Evolutionary conservation across 2,797 vertebrate species (phyloP).

Genomic region (Caiman crocodilus): DNA sequence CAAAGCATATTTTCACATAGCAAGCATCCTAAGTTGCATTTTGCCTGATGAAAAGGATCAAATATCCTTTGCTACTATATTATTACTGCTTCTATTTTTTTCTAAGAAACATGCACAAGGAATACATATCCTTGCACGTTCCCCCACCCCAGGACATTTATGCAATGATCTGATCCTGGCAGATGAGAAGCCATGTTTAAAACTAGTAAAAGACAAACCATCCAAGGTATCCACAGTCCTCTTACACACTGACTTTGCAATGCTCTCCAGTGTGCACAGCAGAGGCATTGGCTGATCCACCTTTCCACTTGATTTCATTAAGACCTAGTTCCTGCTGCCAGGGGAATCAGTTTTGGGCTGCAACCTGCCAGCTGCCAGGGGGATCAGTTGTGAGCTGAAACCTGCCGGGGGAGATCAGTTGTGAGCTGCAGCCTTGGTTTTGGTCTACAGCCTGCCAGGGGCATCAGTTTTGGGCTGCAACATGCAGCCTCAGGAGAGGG

Average conservation of each 20-base stretch:
- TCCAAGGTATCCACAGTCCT: background rate
- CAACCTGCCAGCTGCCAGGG: background rate
- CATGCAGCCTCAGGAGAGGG: background rate
- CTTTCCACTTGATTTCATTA: background rate
- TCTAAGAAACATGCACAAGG: background rate
- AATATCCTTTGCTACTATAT: background rate
- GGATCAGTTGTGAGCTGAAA: background rate
- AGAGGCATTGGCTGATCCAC: background rate
- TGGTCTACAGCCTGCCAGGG: background rate
- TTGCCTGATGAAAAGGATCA: background rate
- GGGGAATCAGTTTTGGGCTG: background rate
- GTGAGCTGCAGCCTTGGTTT: background rate
- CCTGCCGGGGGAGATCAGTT: background rate
- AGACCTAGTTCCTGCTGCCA: background rate
- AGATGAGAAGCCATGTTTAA: background rate
- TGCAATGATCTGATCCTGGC: background rate
- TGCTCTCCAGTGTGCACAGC: background rate
- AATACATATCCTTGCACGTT: background rate
- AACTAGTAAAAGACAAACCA: background rate
- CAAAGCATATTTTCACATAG: background rate
- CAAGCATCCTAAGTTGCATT: background rate
- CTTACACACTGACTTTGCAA: background rate
- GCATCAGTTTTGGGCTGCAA: background rate
- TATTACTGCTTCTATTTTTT: background rate
- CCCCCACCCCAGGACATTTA: background rate